Percentiles rank a stretch among this genome's conserved stretches.
phyloP scores from a whole-genome alignment of 2,888 invertebrate species.

The Xanthia icteritia region DNA sequence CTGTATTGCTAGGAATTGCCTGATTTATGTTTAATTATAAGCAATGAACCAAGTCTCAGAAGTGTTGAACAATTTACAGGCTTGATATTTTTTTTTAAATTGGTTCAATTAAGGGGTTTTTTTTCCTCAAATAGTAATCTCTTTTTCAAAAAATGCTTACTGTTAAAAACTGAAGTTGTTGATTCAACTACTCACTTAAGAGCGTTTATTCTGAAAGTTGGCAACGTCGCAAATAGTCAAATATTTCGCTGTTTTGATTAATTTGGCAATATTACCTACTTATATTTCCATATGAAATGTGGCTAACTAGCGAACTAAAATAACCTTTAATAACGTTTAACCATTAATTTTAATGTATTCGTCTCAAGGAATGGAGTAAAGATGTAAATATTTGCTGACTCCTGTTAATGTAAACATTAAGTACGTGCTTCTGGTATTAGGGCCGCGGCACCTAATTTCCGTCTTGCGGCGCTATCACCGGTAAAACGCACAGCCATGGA shows the following conservation, averaged over 20 bases:
- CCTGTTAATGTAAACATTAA: slow-evolving; percentile 43
- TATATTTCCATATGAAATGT: too few species aligned
- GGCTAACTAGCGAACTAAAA: too few species aligned
- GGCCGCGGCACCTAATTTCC: slow-evolving; percentile 45
- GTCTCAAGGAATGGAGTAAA: slow-evolving; percentile 15
- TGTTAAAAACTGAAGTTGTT: background rate
- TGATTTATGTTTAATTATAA: slow-evolving; percentile 53
- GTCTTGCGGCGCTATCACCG: slow-evolving; percentile 33
- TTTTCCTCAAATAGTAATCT: background rate
- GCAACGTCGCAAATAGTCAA: too few species aligned
- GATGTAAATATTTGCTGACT: slow-evolving; percentile 52
- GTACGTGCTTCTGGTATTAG: slow-evolving; percentile 54
- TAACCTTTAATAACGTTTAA: too few species aligned
- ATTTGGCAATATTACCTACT: too few species aligned
- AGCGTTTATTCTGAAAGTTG: too few species aligned
- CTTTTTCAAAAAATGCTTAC: background rate
- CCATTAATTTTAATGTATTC: background rate
- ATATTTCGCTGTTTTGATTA: too few species aligned
- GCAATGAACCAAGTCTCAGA: background rate
- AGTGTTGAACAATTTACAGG: background rate
- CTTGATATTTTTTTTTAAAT: background rate
- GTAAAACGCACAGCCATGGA: slow-evolving; percentile 22
- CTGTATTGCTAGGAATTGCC: slow-evolving; percentile 40
- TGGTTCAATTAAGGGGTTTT: background rate
- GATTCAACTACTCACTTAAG: background rate